Percentiles rank a stretch among this genome's conserved stretches.
These are phyloP conservation scores for Trinectes maculatus DNA, from an alignment of 2,113 vertebrate species.

Conservation along the genomic window DNA sequence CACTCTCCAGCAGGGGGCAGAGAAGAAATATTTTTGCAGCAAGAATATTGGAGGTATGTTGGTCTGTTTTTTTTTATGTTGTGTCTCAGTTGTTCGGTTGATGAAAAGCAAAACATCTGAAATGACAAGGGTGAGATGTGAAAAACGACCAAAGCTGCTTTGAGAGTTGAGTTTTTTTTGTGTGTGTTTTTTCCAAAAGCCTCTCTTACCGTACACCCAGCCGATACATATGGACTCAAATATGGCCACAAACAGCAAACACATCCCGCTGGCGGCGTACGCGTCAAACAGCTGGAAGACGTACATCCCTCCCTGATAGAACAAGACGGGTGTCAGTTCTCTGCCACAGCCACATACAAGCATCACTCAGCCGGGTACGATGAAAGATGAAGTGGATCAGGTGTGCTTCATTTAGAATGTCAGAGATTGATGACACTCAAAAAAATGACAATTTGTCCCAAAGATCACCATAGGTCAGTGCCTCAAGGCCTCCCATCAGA, in stretches of 20 bases:
- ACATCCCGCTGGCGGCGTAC: slow-evolving; percentile 98
- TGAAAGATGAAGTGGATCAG: slow-evolving; percentile 1
- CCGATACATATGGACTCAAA: slow-evolving; percentile 98
- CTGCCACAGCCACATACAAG: slow-evolving; percentile 8
- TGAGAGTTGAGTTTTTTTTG: neutral
- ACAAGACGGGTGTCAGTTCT: slow-evolving; percentile 27
- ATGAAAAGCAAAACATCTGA: neutral
- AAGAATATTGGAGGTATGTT: neutral
- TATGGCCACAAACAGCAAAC: slow-evolving; percentile 97
- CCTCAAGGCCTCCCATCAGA: neutral
- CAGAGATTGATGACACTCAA: neutral
- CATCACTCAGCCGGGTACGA: neutral
- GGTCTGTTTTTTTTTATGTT: neutral
- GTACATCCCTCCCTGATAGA: slow-evolving; percentile 94
- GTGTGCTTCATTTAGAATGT: slow-evolving; percentile 3
- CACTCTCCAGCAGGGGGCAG: slow-evolving; percentile 80
- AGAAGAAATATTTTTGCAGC: slow-evolving; percentile 58
- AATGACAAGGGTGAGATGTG: neutral
- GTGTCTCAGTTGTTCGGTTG: slow-evolving; percentile 5
- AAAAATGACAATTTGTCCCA: neutral
- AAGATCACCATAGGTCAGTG: neutral
- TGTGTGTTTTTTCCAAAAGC: neutral
- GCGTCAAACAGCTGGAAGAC: slow-evolving; percentile 98
- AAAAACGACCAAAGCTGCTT: neutral
- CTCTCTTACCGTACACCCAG: slow-evolving; percentile 94